Percentiles rank a stretch among this genome's conserved stretches.
Conservation (phyloP, 2,888 invertebrate genomes). For the Agriopis leucophaearia region DNA sequence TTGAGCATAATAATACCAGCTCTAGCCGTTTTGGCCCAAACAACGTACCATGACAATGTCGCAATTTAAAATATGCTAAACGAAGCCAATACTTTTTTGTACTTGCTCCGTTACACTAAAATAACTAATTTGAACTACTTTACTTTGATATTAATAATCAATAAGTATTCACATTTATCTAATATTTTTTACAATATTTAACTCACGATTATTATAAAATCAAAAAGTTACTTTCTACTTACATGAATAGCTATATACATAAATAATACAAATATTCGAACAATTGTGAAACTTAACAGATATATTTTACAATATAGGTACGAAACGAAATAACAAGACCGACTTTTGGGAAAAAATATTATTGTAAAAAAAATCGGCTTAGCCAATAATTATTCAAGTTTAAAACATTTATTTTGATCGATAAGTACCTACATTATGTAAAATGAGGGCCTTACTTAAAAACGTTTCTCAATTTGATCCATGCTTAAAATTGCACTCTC, state of each 20-base stretch:
- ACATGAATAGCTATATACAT: slow-evolving; percentile 75
- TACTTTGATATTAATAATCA: slow-evolving; percentile 55
- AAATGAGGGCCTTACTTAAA: too few species aligned
- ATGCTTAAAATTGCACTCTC: too few species aligned
- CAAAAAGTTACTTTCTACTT: slow-evolving; percentile 66
- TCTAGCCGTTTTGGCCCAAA: not conserved
- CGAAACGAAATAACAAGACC: slow-evolving; percentile 77
- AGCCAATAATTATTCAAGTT: slow-evolving; percentile 28
- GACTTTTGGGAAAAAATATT: slow-evolving; percentile 10
- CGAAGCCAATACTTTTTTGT: not conserved
- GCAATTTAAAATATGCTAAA: slow-evolving; percentile 14
- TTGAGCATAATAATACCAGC: not conserved
- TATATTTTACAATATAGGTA: slow-evolving; percentile 68
- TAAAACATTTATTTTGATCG: slow-evolving; percentile 26
- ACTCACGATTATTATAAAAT: slow-evolving; percentile 39
- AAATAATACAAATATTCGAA: slow-evolving; percentile 83
- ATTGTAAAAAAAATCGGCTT: slow-evolving; percentile 27
- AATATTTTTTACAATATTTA: slow-evolving; percentile 60
- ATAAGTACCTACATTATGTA: not conserved
- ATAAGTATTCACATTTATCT: slow-evolving; percentile 70
- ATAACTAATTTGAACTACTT: slow-evolving; percentile 77
- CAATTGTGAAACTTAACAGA: slow-evolving; percentile 83
- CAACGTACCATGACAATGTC: not conserved
- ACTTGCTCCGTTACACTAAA: slow-evolving; percentile 51
- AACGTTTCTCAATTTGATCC: too few species aligned